Base-by-base conservation (phyloP, 2,888 invertebrate species). In the Panzeria rudis region DNA sequence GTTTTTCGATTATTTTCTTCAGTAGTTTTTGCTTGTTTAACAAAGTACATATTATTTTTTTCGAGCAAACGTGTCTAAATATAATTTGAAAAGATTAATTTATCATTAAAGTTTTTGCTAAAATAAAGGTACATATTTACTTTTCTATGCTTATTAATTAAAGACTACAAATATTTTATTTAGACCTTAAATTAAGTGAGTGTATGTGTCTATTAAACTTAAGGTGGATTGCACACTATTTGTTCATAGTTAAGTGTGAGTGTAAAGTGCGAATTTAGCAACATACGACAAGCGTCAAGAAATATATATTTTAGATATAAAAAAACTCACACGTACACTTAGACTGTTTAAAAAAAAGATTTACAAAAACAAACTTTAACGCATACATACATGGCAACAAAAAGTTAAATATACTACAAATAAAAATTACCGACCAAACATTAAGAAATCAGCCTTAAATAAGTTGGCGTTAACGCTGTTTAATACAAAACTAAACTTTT, bases 241-340 rank as follows among this genome's bases (percentile, higher is more conserved):
- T 79, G 66, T 71, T 64, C 73, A 66, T 76, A 68, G 52, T 44
- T 69, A 64, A 71, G 71, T 77, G 54, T 62, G 77, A 90, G 90
- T 90, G 89, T 90, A 90, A 90, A 90, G 90, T 90, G 89, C 90
- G 89, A 90, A 90, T 89, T 89, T 86, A 87, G 87, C 86, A 82
- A 83, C 84, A 52, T 66, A 71, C 83, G 78, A 20, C 59, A 72
- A 82, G 66, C 61, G 73, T 77, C 71, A 54, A 81, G 61, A 66
- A 54, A 78, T 56, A 52, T 44, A 41, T 15, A 20, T 6, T 17
- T n/a, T 32, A n/a, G 52, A 72, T 69, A 76, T 8, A 35, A 44
- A 72, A 54, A 54, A 66, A 52, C n/a, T 38, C 13, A 41, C n/a
- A 56, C 38, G 64, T 13, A 11, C 2, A 35, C n/a, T 35, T 29